These are phyloP conservation scores for Drosophila falleni DNA, from an alignment of 2,888 invertebrate genomes.

Conservation along the genomic window DNA sequence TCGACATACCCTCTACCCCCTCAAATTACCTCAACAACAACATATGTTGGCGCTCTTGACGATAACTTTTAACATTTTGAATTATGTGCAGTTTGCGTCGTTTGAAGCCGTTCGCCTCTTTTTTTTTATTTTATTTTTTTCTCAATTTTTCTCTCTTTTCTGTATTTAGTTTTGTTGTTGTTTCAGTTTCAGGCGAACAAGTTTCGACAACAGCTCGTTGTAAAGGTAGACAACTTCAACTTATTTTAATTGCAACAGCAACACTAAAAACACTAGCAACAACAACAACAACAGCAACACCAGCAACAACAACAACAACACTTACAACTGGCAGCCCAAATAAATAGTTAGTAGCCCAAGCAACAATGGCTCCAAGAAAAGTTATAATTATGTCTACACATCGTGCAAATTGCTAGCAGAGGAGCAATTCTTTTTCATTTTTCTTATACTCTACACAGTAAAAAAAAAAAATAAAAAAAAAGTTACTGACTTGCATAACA, in stretches of 20 bases:
- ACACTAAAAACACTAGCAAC: slow-evolving; percentile 40
- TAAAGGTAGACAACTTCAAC: slow-evolving; percentile 81
- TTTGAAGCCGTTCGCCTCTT: slow-evolving; percentile 64
- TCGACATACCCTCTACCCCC: not conserved
- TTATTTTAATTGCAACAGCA: slow-evolving; percentile 79
- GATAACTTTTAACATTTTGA: slow-evolving; percentile 80
- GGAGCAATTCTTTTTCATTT: slow-evolving; percentile 1
- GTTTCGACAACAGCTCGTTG: slow-evolving; percentile 65
- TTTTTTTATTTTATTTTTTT: slow-evolving; percentile 11
- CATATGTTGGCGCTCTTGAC: slow-evolving; percentile 69
- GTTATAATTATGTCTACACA: slow-evolving; percentile 74
- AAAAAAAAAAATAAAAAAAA: not conserved
- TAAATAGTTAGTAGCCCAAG: slow-evolving; percentile 11
- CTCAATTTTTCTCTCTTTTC: slow-evolving; percentile 33
- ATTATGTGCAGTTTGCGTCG: slow-evolving; percentile 71
- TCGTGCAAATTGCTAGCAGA: slow-evolving; percentile 49
- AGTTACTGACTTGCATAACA: not conserved
- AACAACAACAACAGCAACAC: slow-evolving; percentile 37
- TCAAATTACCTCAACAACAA: not conserved
- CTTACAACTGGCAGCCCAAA: slow-evolving; percentile 39
- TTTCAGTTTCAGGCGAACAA: slow-evolving; percentile 61
- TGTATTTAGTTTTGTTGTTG: slow-evolving; percentile 2
- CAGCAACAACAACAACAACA: slow-evolving; percentile 39
- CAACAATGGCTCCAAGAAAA: slow-evolving; percentile 63
- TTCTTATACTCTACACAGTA: slow-evolving; percentile 8